Evolutionary conservation across 37 sponge, comb jelly and placozoan species (phyloP), one percentile per base, ranked within the genome.

Genomic region (Chondrosia reniformis): DNA sequence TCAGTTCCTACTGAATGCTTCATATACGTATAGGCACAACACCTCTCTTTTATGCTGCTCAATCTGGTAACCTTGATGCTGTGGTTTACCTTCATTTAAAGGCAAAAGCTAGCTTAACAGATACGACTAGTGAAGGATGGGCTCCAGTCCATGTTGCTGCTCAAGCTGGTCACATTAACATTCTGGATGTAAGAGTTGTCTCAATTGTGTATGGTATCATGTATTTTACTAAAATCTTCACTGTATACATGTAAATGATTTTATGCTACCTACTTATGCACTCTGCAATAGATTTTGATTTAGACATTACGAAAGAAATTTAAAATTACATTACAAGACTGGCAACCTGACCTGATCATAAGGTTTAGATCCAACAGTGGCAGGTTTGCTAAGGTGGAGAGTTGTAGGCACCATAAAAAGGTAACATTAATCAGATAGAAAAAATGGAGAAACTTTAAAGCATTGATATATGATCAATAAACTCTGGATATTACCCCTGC

Each of bases 111-210:
- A 80, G 78, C 41, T 45, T 86, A 0, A 65, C 40, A 21, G 62
- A 24, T 32, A 81, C 64, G 19, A 80, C 76, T 46, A 46, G 67
- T 30, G 89, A 93, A 57, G 89, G 89, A 22, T 61, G 82, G 74
- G 79, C 80, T 44, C 87, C 93, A 10, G 83, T 93, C 32, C 93
- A 93, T 74, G 93, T 89, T 28, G 89, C 93, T 8, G 24, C 81
- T 9, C 93, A 93, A 56, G 80, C 76, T 67, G 93, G 93, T 24
- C 89, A 93, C 59, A 80, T 83, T n/a, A 67, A 80, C 10, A 81
- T 93, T 13, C 67, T 93, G 25, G 74, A 86, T 71, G 91, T 91
- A 49, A 33, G 46, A 74, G 27, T 19, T 43, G 9, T 45, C 31
- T 74, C 22, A 9, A 42, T 30, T 7, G 22, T 21, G 8, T 59